Base-by-base conservation (phyloP, 2,888 invertebrate genomes). In the Lacanobia wlatinum region DNA sequence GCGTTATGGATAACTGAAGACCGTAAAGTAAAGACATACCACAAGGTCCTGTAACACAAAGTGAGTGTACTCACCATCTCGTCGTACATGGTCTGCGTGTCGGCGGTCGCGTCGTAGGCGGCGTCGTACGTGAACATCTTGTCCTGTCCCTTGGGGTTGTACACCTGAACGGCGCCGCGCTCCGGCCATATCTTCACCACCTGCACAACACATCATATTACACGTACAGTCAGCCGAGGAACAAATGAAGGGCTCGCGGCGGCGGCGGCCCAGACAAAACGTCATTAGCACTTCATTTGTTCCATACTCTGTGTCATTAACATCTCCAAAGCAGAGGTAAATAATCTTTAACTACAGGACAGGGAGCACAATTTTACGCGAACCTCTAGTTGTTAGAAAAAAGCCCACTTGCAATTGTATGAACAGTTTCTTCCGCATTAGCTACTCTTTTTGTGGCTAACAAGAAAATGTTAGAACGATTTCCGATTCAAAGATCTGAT, bases 121-220 rank as follows among this genome's bases (percentile, higher is more conserved):
- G 99, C 98, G 95, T 99, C 99, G 96, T 99, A 99, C 0, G 99
- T 99, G 96, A 99, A 99, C 83, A 98, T 97, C 95, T 99, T 99
- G 84, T 98, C 98, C 89, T 97, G 97, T 66, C 98, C 98, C 88
- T 98, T 98, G 53, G 98, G 98, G 95, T 99, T 98, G 88, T 97
- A 97, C 69, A 99, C 97, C 93, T 99, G 99, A 77, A 99, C 98
- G 2, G 98, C 98, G 48, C 99, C 99, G 83, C 98, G 97, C 86
- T 98, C 97, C 40, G 98, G 97, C 94, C 97, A 97, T 87, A 99
- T 98, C 83, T 98, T 97, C 69, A 99, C 98, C 85, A 98, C 98
- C 91, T 96, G 93, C 79, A 65, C 66, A 62, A 48, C 58, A 40
- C 61, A 43, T 0, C 28, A 55, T 14, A 28, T 73, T 50, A 77